Conservation (phyloP, 2,797 vertebrate genomes). For the Dendrocincla tyrannina region DNA sequence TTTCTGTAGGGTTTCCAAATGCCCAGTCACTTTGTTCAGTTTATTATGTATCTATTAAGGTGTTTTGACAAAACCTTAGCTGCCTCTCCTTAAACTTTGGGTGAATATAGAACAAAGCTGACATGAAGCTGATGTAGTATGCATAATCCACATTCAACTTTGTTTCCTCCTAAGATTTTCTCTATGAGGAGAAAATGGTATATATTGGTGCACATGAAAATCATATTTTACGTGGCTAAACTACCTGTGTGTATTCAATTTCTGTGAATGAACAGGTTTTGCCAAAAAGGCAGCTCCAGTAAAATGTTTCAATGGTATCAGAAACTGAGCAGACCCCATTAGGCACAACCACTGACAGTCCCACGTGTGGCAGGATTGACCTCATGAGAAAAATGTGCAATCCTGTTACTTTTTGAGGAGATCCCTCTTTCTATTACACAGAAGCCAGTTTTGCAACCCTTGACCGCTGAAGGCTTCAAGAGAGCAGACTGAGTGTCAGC, state of each 20-base stretch:
- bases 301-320: neutral
- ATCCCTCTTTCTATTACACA: neutral
- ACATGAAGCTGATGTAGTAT: neutral
- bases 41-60: neutral
- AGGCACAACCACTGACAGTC: neutral
- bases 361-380: neutral
- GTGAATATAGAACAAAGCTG: neutral
- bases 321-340: rapidly evolving
- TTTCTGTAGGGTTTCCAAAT: neutral
- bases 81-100: neutral
- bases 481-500: neutral
- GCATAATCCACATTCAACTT: neutral
- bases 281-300: neutral
- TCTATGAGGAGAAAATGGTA: neutral
- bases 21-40: neutral
- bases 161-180: neutral
- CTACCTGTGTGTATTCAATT: neutral
- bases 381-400: neutral
- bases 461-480: neutral
- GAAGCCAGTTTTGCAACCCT: neutral
- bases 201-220: neutral
- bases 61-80: neutral
- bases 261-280: neutral
- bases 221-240: neutral
- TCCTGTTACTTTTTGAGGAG: neutral